Evolutionary conservation across 2,113 vertebrate species (phyloP).

Genomic region (Neotragus moschatus): DNA sequence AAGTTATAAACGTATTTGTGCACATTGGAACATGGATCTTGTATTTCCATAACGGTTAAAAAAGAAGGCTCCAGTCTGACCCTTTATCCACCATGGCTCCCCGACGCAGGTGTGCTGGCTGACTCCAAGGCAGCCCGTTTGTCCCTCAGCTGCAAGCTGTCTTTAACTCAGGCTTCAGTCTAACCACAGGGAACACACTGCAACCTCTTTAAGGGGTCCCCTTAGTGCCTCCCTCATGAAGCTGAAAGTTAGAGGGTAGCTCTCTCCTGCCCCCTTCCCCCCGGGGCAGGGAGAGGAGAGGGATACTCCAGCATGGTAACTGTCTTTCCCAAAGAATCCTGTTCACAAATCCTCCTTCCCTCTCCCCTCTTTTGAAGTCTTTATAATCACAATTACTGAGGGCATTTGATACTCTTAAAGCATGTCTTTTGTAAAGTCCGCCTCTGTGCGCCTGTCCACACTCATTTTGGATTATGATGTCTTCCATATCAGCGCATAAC

Average conservation of each 20-base stretch:
- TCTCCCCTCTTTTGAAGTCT: background rate
- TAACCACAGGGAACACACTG: background rate
- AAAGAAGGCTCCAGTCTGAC: background rate
- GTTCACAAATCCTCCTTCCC: background rate
- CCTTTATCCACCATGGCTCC: background rate
- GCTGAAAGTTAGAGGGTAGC: background rate
- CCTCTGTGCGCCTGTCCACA: background rate
- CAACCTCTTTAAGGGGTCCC: background rate
- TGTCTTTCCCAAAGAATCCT: background rate
- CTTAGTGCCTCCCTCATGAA: background rate
- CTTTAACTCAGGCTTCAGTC: background rate
- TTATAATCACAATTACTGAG: slow-evolving; percentile 7
- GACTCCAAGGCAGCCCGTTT: background rate
- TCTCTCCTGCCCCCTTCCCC: background rate
- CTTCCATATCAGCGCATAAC: background rate
- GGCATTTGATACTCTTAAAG: background rate
- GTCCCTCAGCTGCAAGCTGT: background rate
- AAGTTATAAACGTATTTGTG: background rate
- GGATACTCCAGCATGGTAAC: background rate
- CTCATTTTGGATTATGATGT: background rate
- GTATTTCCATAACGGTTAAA: background rate
- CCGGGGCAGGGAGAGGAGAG: too few relatives aligned
- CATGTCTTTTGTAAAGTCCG: background rate
- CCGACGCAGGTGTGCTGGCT: background rate
- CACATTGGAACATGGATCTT: background rate